A percentile compares a stretch with the other conserved stretches of the same genome.
Conservation (phyloP, 2,113 vertebrate species). For the Pogonocichla stellata region DNA sequence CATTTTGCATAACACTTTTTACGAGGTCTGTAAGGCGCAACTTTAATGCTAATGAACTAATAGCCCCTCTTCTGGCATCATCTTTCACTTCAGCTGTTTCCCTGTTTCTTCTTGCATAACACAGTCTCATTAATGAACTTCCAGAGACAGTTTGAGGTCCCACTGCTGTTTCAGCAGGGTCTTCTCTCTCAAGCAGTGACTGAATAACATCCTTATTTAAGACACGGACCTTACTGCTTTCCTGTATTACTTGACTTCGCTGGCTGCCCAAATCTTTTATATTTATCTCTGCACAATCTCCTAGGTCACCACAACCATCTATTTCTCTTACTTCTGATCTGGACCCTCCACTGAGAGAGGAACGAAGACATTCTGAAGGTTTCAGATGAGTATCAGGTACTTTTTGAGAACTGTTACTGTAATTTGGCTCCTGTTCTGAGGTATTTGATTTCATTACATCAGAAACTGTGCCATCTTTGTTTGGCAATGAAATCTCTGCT, state of each 20-base stretch:
- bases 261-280: background rate
- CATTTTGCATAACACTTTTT: slow-evolving; percentile 32
- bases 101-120: background rate
- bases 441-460: background rate
- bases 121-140: background rate
- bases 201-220: background rate
- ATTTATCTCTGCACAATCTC: background rate
- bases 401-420: background rate
- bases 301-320: background rate
- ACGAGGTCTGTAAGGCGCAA: slow-evolving; percentile 41
- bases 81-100: background rate
- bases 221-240: background rate
- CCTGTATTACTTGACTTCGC: background rate
- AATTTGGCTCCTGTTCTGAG: slow-evolving; percentile 24
- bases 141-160: background rate
- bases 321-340: slow-evolving; percentile 17
- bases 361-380: background rate
- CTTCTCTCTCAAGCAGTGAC: background rate
- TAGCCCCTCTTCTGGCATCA: background rate
- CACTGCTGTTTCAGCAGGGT: background rate
- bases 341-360: background rate
- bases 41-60: slow-evolving; percentile 22
- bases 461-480: slow-evolving; percentile 11
- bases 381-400: background rate
- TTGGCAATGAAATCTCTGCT: background rate